Evolutionary conservation across 2,113 vertebrate genomes (phyloP).

Genomic region (Mirounga angustirostris): DNA sequence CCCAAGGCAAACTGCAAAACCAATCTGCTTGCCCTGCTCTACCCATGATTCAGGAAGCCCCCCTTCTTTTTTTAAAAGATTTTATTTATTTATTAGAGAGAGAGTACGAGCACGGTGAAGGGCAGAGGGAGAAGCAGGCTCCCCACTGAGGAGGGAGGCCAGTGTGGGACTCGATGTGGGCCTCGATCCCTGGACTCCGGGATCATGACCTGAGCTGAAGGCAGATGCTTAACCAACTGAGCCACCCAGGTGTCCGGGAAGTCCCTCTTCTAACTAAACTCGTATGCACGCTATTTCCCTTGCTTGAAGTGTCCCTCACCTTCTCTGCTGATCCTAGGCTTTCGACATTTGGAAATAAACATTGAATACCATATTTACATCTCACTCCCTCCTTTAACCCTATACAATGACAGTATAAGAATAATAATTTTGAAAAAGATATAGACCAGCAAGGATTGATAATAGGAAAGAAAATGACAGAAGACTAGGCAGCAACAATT

Average conservation of each 20-base stretch:
- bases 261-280: not conserved
- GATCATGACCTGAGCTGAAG: no score
- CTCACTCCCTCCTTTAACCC: not conserved
- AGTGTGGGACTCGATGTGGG: no score
- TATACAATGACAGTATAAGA: not conserved
- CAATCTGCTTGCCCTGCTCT: not conserved
- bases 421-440: not conserved
- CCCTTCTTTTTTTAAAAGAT: not conserved
- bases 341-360: not conserved
- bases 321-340: not conserved
- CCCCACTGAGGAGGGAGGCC: no score
- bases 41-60: not conserved
- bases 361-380: not conserved
- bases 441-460: not conserved
- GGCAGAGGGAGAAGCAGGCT: no score
- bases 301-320: not conserved
- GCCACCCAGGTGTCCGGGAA: no score
- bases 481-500: not conserved
- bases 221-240: no score
- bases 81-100: no score
- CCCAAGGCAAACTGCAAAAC: not conserved
- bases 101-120: no score
- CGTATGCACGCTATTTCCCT: not conserved
- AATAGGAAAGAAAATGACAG: not conserved
- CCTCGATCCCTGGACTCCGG: no score